These are phyloP conservation scores for Dendropsophus ebraccatus DNA, from an alignment of 2,113 vertebrate species.

Conservation along the genomic window DNA sequence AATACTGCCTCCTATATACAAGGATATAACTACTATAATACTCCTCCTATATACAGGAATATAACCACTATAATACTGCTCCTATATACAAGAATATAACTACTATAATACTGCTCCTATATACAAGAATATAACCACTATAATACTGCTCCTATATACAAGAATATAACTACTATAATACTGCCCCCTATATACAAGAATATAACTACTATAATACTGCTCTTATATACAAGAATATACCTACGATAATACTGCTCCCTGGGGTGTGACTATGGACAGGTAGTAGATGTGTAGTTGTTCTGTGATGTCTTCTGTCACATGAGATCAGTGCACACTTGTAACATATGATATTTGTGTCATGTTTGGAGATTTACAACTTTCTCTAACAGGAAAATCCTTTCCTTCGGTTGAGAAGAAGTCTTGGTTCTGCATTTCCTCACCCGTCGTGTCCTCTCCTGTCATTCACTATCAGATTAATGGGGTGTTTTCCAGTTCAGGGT, in stretches of 20 bases:
- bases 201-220: background rate
- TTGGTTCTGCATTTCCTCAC: background rate
- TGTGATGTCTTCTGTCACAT: background rate
- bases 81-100: conserved; percentile 4
- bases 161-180: conserved; percentile 2
- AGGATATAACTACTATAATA: background rate
- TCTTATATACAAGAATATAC: background rate
- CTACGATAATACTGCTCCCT: background rate
- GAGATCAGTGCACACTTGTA: background rate
- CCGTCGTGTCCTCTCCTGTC: conserved; percentile 15
- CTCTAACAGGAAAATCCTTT: background rate
- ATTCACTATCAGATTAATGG: conserved; percentile 20
- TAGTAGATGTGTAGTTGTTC: background rate
- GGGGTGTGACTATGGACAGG: background rate
- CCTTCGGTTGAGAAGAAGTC: background rate
- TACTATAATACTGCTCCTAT: background rate
- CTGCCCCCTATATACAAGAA: background rate
- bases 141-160: background rate
- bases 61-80: background rate
- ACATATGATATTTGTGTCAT: conserved; percentile 7
- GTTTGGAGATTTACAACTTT: background rate
- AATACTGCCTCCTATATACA: background rate
- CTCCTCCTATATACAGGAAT: background rate
- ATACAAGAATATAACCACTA: background rate
- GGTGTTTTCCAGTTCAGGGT: conserved; percentile 8